Evolutionary conservation across 2,113 vertebrate species (phyloP).

Genomic region (Castor canadensis): DNA sequence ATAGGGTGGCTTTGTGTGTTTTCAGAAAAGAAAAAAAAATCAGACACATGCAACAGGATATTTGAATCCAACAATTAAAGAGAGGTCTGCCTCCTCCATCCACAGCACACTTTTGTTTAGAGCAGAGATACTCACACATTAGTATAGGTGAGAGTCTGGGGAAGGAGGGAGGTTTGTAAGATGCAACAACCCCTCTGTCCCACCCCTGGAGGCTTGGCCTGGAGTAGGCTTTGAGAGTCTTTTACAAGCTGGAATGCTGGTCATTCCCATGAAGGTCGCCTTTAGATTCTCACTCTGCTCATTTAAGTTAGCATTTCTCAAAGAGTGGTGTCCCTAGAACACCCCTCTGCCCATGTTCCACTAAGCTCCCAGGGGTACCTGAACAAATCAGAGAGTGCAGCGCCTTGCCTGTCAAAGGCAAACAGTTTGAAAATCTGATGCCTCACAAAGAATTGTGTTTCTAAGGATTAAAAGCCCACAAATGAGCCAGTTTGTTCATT

Average conservation of each 20-base stretch:
- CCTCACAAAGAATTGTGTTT: not conserved
- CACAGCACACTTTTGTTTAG: not conserved
- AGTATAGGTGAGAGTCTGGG: not conserved
- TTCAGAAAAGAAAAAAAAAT: not conserved
- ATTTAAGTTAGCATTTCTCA: conserved; percentile 55
- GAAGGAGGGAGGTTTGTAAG: not conserved
- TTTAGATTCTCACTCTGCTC: conserved; percentile 35
- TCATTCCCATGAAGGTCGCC: not conserved
- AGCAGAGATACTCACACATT: not conserved
- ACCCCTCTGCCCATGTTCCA: not conserved
- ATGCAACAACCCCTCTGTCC: not conserved
- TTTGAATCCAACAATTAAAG: conserved; percentile 26
- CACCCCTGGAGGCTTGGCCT: not conserved
- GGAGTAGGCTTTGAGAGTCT: not conserved
- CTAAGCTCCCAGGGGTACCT: not conserved
- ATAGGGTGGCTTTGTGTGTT: conserved; percentile 5
- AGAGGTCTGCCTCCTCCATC: not conserved
- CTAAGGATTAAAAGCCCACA: conserved; percentile 27
- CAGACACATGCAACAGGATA: not conserved
- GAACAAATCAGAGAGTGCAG: not conserved
- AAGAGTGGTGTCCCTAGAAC: not conserved
- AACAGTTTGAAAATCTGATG: not conserved
- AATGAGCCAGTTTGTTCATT: conserved; percentile 20
- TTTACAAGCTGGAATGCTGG: not conserved
- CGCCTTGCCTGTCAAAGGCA: not conserved